phyloP scores from a whole-genome alignment of 2,797 vertebrate genomes.

The Oreochromis grahami region DNA sequence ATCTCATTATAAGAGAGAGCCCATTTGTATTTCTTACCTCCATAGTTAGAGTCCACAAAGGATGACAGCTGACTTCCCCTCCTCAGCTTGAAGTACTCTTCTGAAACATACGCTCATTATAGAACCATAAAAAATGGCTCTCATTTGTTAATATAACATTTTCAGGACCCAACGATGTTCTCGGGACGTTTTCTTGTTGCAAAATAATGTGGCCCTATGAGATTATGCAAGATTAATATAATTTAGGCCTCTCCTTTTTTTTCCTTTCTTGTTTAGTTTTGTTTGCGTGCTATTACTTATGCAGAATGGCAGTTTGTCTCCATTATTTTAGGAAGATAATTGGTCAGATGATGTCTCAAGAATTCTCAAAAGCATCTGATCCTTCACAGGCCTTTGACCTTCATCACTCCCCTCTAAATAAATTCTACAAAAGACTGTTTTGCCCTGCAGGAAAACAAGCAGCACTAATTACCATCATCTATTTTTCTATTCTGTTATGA shows the following conservation, averaged over 20 bases:
- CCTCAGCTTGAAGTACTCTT: constrained; percentile 65
- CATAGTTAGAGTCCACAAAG: constrained; percentile 71
- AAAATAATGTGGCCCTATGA: constrained; percentile 48
- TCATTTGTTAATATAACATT: constrained; percentile 69
- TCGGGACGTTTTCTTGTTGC: constrained; percentile 42
- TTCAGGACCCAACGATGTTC: constrained; percentile 33
- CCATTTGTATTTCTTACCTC: constrained; percentile 73
- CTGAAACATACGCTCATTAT: constrained; percentile 70
- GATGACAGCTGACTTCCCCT: constrained; percentile 69
- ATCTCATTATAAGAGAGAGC: constrained; percentile 74
- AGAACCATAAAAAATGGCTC: constrained; percentile 54
- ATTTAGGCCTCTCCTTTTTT: constrained; percentile 7
- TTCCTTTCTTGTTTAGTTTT: background rate
- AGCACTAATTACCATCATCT: background rate
- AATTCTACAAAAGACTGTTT: background rate
- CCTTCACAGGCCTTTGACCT: constrained; percentile 14
- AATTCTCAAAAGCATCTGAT: constrained; percentile 13
- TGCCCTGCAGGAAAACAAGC: background rate
- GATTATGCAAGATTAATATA: constrained; percentile 3
- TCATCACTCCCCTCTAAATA: background rate
- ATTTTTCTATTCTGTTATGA: constrained; percentile 4
- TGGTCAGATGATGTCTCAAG: constrained; percentile 25
- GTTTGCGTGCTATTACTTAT: constrained; percentile 18
- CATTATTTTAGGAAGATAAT: constrained; percentile 43
- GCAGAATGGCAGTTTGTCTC: constrained; percentile 20